Evolutionary conservation across 2,888 invertebrate species (phyloP).

Genomic region (Busseola fusca): DNA sequence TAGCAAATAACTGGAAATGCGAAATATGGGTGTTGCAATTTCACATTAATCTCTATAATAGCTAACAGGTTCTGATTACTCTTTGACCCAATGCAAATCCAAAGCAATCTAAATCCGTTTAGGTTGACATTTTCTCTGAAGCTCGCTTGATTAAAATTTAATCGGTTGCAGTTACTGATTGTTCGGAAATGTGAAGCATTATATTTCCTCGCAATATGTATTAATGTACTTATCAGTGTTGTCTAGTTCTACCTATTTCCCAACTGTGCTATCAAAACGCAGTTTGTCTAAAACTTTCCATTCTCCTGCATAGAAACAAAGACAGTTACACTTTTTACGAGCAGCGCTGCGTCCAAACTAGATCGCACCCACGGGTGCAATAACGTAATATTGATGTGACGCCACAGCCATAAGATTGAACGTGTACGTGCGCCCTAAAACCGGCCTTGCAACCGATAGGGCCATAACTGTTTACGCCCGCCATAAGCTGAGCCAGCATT

Average conservation of each 20-base stretch:
- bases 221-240: constrained; percentile 2
- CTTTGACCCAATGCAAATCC: constrained; percentile 37
- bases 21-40: constrained; percentile 19
- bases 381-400: constrained; percentile 58
- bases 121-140: constrained; percentile 36
- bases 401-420: constrained; percentile 50
- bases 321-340: constrained; percentile 51
- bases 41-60: constrained; percentile 35
- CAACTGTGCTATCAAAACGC: background rate
- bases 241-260: constrained; percentile 9
- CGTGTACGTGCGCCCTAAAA: constrained; percentile 55
- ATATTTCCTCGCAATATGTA: constrained; percentile 18
- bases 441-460: constrained; percentile 63
- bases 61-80: constrained; percentile 28
- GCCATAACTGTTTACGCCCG: constrained; percentile 68
- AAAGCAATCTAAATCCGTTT: constrained; percentile 43
- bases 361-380: constrained; percentile 53
- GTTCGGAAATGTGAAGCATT: constrained; percentile 18
- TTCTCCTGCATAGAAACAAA: constrained; percentile 48
- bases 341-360: constrained; percentile 43
- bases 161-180: constrained; percentile 33
- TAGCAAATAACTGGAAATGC: constrained; percentile 25
- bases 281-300: constrained; percentile 36
- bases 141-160: constrained; percentile 38
- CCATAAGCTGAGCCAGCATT: constrained; percentile 72